phyloP scores from a whole-genome alignment of 2,113 vertebrate genomes.

The Sphaerodactylus townsendi region DNA sequence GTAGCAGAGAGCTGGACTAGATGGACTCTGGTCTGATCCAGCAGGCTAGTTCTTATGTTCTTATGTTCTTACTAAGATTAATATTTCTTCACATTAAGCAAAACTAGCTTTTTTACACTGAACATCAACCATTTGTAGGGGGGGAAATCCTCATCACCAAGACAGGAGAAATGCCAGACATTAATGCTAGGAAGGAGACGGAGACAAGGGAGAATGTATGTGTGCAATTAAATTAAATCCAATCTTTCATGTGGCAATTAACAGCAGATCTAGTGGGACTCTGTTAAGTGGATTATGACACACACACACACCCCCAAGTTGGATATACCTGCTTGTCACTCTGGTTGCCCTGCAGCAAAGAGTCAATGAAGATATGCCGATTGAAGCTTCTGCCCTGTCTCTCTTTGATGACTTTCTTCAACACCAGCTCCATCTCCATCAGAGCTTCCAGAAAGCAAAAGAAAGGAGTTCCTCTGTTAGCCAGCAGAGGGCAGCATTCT shows the following conservation, averaged over 20 bases:
- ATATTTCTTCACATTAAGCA: background rate
- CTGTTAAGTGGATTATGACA: slow-evolving; percentile 4
- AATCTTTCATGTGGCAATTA: slow-evolving; percentile 13
- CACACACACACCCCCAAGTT: background rate
- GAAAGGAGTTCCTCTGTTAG: slow-evolving; percentile 7
- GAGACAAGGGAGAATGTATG: slow-evolving; percentile 16
- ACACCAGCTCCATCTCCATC: slow-evolving; percentile 85
- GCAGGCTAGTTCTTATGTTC: too few species aligned
- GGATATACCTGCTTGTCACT: slow-evolving; percentile 87
- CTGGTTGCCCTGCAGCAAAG: slow-evolving; percentile 85
- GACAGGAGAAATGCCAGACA: background rate
- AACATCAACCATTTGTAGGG: background rate
- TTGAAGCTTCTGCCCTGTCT: slow-evolving; percentile 77
- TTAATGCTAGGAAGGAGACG: slow-evolving; percentile 5
- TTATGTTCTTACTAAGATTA: too few species aligned
- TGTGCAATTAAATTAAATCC: slow-evolving; percentile 19
- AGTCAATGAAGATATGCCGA: slow-evolving; percentile 83
- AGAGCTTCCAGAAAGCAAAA: slow-evolving; percentile 78
- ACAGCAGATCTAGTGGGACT: slow-evolving; percentile 13
- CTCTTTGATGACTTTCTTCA: slow-evolving; percentile 86
- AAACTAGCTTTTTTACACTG: background rate
- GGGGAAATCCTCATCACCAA: background rate
- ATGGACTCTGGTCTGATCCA: too few species aligned
- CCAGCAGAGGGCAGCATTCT: slow-evolving; percentile 23
- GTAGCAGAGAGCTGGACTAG: too few species aligned